These are phyloP conservation scores for Oryctes rhinoceros DNA, from an alignment of 1,140 invertebrate genomes.

Conservation along the genomic window DNA sequence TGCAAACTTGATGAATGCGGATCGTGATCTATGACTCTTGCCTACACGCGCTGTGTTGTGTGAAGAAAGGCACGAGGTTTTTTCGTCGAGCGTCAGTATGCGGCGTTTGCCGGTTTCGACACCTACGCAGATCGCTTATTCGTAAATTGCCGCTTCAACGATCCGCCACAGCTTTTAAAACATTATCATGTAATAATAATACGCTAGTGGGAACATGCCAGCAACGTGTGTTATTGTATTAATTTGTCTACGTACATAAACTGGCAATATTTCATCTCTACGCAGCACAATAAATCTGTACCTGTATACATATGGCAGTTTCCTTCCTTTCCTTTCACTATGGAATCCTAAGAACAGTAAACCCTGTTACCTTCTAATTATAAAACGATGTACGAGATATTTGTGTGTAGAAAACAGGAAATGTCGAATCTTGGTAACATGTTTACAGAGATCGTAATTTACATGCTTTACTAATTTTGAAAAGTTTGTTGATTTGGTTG, in stretches of 20 bases:
- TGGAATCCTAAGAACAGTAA: not conserved
- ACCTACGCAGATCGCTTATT: slow-evolving; percentile 1
- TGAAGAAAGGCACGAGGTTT: not conserved
- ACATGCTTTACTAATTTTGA: too few species aligned
- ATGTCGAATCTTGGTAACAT: too few species aligned
- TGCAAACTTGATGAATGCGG: slow-evolving; percentile 25
- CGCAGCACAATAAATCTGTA: not conserved
- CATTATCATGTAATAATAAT: slow-evolving; percentile 37
- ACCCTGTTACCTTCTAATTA: too few species aligned
- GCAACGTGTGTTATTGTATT: slow-evolving; percentile 33
- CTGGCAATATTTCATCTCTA: slow-evolving; percentile 10
- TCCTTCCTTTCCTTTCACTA: not conserved
- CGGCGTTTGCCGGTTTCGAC: slow-evolving; percentile 21
- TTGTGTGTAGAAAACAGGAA: too few species aligned
- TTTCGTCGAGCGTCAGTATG: not conserved
- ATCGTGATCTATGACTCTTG: slow-evolving; percentile 28
- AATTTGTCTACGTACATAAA: slow-evolving; percentile 19
- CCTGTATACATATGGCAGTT: not conserved
- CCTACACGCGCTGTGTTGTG: not conserved
- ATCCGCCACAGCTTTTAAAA: slow-evolving; percentile 26
- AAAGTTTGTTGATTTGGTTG: too few species aligned
- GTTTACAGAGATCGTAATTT: too few species aligned
- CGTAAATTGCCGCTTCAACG: slow-evolving; percentile 22
- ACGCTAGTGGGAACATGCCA: slow-evolving; percentile 22
- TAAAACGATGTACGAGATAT: too few species aligned